Evolutionary conservation across 2,888 invertebrate species (phyloP).

Genomic region (Suillia variegata): DNA sequence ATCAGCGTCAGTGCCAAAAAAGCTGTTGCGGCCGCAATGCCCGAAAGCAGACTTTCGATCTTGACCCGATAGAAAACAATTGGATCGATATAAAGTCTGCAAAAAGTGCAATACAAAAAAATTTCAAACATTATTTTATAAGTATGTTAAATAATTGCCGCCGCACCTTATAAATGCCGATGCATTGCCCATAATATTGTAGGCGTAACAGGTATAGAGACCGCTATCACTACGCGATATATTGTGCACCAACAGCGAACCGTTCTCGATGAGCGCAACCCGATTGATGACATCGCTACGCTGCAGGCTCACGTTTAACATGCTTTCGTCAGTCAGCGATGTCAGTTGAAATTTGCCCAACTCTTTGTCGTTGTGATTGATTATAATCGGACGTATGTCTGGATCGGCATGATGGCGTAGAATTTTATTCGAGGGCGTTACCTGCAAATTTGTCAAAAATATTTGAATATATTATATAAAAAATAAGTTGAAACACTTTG

Average conservation of each 20-base stretch:
- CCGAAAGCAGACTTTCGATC: slow-evolving; percentile 82
- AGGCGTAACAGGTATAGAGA: slow-evolving; percentile 82
- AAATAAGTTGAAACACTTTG: too few species aligned
- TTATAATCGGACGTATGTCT: slow-evolving; percentile 55
- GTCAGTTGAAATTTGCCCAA: slow-evolving; percentile 52
- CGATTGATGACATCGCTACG: slow-evolving; percentile 42
- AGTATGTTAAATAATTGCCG: neutral
- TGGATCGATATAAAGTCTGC: slow-evolving; percentile 80
- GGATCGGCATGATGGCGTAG: slow-evolving; percentile 81
- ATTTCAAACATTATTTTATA: neutral
- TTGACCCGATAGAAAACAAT: slow-evolving; percentile 82
- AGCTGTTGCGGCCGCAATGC: slow-evolving; percentile 76
- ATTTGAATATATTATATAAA: neutral
- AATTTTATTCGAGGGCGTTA: slow-evolving; percentile 75
- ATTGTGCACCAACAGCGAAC: slow-evolving; percentile 75
- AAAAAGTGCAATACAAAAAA: neutral
- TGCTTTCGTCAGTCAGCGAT: slow-evolving; percentile 47
- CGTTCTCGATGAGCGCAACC: slow-evolving; percentile 70
- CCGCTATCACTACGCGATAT: slow-evolving; percentile 82
- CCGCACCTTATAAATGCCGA: slow-evolving; percentile 70
- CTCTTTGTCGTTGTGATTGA: slow-evolving; percentile 51
- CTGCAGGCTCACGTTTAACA: slow-evolving; percentile 41
- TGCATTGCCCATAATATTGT: slow-evolving; percentile 81
- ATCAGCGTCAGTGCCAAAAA: slow-evolving; percentile 82
- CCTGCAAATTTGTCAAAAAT: slow-evolving; percentile 37